A percentile compares a stretch with the other conserved stretches of the same genome.
Evolutionary conservation across 2,113 vertebrate species (phyloP).

Genomic region (human (Homo sapiens)): GRCh38 chr2:33618501-33619000

Average conservation of each 20-base stretch:
- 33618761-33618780: background rate
- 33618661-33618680: background rate
- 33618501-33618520: too few relatives aligned
- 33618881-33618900: background rate
- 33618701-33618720: background rate
- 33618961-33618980: background rate
- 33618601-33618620: background rate
- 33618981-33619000: background rate
- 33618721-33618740: background rate
- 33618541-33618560: too few relatives aligned
- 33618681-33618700: background rate
- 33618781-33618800: background rate
- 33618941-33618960: background rate
- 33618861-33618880: background rate
- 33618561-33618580: too few relatives aligned
- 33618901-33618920: background rate
- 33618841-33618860: background rate
- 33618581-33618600: too few relatives aligned
- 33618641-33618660: background rate
- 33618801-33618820: background rate
- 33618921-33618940: background rate
- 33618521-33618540: too few relatives aligned
- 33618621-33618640: background rate
- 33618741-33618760: background rate
- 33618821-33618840: background rate